Percentiles rank a stretch among this genome's conserved stretches.
Conservation (phyloP, 2,888 invertebrate species). For the Ctena decussata region DNA sequence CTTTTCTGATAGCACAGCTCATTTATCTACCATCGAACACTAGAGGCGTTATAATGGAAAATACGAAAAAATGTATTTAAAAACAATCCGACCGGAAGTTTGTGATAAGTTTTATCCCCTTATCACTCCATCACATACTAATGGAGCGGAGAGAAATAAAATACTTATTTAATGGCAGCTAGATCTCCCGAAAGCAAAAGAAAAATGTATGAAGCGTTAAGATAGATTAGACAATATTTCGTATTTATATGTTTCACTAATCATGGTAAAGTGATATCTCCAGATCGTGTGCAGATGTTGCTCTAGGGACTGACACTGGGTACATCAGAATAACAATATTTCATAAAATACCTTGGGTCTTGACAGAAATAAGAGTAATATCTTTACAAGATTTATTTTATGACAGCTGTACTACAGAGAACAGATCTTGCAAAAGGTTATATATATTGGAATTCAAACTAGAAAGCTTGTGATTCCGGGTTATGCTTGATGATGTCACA, state of each 20-base stretch:
- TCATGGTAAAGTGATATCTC: not conserved
- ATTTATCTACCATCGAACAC: not conserved
- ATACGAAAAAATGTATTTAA: constrained; percentile 17
- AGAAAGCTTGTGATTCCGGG: too few relatives aligned
- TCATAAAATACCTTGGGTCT: too few relatives aligned
- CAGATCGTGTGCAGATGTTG: not conserved
- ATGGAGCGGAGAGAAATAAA: constrained; percentile 1
- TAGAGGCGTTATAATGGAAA: constrained; percentile 43
- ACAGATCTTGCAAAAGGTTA: too few relatives aligned
- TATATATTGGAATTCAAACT: too few relatives aligned
- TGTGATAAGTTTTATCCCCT: constrained; percentile 33
- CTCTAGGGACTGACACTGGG: not conserved
- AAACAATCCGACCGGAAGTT: constrained; percentile 50
- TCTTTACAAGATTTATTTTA: too few relatives aligned
- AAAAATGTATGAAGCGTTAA: not conserved
- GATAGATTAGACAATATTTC: constrained; percentile 9
- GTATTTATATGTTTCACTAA: constrained; percentile 1
- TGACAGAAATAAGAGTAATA: too few relatives aligned
- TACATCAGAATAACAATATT: not conserved
- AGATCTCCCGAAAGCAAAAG: not conserved
- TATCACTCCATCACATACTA: constrained; percentile 3
- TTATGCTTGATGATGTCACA: too few relatives aligned
- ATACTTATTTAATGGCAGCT: not conserved
- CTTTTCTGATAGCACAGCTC: too few relatives aligned
- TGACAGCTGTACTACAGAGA: too few relatives aligned